Evolutionary conservation across 2,113 vertebrate genomes (phyloP).

Genomic region (Dipodomys merriami): DNA sequence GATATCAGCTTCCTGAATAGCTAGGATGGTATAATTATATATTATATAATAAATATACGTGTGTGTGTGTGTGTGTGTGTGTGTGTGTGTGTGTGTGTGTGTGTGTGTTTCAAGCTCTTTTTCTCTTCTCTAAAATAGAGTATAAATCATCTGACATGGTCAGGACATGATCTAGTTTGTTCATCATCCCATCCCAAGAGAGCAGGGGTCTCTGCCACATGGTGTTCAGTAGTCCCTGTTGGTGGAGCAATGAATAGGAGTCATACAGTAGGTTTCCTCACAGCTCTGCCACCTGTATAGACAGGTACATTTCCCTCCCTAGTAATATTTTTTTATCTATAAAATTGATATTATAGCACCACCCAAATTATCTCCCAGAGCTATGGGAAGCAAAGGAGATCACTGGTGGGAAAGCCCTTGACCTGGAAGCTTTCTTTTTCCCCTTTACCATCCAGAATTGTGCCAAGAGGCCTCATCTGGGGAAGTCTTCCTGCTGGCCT

Average conservation of each 20-base stretch:
- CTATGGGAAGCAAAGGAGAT: background rate
- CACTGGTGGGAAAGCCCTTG: background rate
- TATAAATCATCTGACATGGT: background rate
- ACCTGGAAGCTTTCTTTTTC: slow-evolving; percentile 5
- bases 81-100: too few relatives aligned
- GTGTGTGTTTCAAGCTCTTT: background rate
- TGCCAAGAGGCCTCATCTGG: slow-evolving; percentile 96
- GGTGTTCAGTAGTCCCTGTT: background rate
- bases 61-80: too few relatives aligned
- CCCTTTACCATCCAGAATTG: slow-evolving; percentile 86
- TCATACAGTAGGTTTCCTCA: background rate
- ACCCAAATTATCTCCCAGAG: slow-evolving; percentile 54
- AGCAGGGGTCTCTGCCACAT: background rate
- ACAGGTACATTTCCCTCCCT: background rate
- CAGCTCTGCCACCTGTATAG: background rate
- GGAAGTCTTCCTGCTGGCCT: slow-evolving; percentile 96
- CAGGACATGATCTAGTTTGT: background rate
- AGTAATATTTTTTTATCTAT: background rate
- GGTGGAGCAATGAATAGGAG: background rate
- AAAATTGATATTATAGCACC: background rate
- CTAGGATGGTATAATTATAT: too few relatives aligned
- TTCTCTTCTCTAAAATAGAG: background rate
- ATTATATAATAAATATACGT: too few relatives aligned
- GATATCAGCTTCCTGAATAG: too few relatives aligned
- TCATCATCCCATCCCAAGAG: background rate